Evolutionary conservation across 2,113 vertebrate species (phyloP), one percentile per base, ranked within the genome.

Genomic region (Riparia riparia): DNA sequence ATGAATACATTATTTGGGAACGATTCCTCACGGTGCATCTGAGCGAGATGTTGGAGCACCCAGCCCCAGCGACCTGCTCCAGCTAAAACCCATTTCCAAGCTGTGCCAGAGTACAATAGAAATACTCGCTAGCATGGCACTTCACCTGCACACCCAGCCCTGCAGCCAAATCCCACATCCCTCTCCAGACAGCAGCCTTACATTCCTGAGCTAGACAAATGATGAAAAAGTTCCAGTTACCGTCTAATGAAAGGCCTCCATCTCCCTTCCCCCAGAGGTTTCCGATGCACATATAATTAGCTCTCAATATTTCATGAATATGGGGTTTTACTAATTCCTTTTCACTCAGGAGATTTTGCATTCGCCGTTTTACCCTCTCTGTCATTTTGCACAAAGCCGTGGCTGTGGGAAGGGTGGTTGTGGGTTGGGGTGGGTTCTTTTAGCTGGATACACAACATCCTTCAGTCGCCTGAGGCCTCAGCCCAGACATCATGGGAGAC

Each of bases 231-330:
- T 96, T 96, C 90, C 95, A 96, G 94, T 96, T 93, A 93, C 95
- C 8, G 82, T 95, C 90, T 97, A 97, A 97, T 97, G 96, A 97
- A 97, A 97, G 96, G 96, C 93, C 93, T 97, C 95, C 90, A 83
- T 96, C 95, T 97, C 94, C 91, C 95, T 96, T 95, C 82, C 96
- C 94, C 94, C 94, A 91, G 96, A 97, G 96, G 94, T 87, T 97
- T 96, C 93, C 96, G 96, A 96, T 94, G 96, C 94, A 97, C 93
- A 71, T 97, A 97, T 97, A 97, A 97, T 97, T 82, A 87, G 94
- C 90, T 90, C 90, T 87, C 91, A 94, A 85, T 94, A 95, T 92
- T 93, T 96, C 95, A 95, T 95, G 92, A 95, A 95, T 91, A 95
- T 91, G 91, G 65, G 87, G 82, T 86, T 96, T 96, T 95, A 91